Conservation (phyloP, 2,888 invertebrate genomes). For the Malachius bipustulatus region DNA sequence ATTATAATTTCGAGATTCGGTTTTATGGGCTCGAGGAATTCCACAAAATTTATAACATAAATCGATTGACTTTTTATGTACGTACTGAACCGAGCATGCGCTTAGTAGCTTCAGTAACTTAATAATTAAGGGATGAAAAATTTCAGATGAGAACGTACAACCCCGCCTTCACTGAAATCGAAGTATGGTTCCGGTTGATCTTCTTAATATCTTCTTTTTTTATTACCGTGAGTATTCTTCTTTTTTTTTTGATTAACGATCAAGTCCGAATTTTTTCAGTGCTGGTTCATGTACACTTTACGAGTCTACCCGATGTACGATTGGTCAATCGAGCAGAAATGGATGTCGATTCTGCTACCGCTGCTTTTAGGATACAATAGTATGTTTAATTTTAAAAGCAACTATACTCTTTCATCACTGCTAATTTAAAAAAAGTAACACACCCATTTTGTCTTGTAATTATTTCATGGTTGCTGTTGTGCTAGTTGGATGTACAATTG, state of each 20-base stretch:
- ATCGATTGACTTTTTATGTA: slow-evolving; percentile 75
- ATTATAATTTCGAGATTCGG: slow-evolving; percentile 73
- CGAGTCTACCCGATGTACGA: slow-evolving; percentile 78
- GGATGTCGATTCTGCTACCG: slow-evolving; percentile 82
- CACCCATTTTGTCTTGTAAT: no score
- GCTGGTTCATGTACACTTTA: slow-evolving; percentile 84
- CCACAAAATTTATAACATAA: slow-evolving; percentile 72
- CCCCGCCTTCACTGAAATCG: slow-evolving; percentile 90
- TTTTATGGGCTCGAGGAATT: slow-evolving; percentile 78
- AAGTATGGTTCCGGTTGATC: slow-evolving; percentile 94
- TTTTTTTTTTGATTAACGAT: no score
- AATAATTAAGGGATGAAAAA: no score
- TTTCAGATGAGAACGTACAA: slow-evolving; percentile 93
- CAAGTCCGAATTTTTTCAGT: slow-evolving; percentile 47
- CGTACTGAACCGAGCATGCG: no score
- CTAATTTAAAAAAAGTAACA: no score
- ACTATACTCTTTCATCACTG: no score
- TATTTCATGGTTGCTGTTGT: no score
- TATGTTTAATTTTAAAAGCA: slow-evolving; percentile 41
- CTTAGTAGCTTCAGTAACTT: no score
- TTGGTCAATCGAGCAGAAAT: slow-evolving; percentile 97
- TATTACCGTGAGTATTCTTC: slow-evolving; percentile 74
- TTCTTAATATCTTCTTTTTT: slow-evolving; percentile 79
- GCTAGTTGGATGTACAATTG: no score
- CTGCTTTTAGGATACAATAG: slow-evolving; percentile 84